phyloP scores from a whole-genome alignment of 1,140 invertebrate genomes.

The Lasaia peninsularis region DNA sequence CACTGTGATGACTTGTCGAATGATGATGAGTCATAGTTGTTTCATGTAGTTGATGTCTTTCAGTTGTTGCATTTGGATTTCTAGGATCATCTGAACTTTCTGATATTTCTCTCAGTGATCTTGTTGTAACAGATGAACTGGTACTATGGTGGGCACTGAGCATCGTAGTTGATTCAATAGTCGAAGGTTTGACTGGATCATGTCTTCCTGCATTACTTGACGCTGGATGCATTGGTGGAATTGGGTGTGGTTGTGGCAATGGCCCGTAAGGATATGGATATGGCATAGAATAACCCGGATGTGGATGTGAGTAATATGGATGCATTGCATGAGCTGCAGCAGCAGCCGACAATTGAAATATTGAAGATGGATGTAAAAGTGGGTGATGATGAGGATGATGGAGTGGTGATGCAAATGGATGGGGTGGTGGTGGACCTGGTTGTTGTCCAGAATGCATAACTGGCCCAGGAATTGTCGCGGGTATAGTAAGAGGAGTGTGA shows the following conservation, averaged over 20 bases:
- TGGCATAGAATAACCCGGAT: slow-evolving; percentile 82
- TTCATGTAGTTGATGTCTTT: slow-evolving; percentile 79
- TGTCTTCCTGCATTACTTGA: slow-evolving; percentile 73
- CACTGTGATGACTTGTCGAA: slow-evolving; percentile 80
- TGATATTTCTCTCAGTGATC: slow-evolving; percentile 78
- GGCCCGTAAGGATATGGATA: slow-evolving; percentile 85
- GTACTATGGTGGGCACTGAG: slow-evolving; percentile 82
- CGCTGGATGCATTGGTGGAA: slow-evolving; percentile 82
- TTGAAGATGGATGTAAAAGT: slow-evolving; percentile 82
- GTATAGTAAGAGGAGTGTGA: slow-evolving; percentile 79
- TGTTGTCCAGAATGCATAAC: slow-evolving; percentile 84
- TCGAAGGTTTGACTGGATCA: slow-evolving; percentile 71
- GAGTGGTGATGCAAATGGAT: slow-evolving; percentile 78
- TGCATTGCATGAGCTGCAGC: slow-evolving; percentile 80
- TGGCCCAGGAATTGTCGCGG: slow-evolving; percentile 82
- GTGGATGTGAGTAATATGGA: slow-evolving; percentile 83
- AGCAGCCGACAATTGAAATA: slow-evolving; percentile 78
- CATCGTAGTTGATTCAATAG: slow-evolving; percentile 83
- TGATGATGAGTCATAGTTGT: slow-evolving; percentile 81
- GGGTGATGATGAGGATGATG: slow-evolving; percentile 82
- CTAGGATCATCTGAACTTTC: slow-evolving; percentile 73
- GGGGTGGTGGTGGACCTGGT: slow-evolving; percentile 77
- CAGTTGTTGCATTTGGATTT: slow-evolving; percentile 67
- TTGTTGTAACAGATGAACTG: slow-evolving; percentile 79
- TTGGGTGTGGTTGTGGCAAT: slow-evolving; percentile 83